Evolutionary conservation across 1,140 invertebrate genomes (phyloP).

Genomic region (Lucilia sericata): DNA sequence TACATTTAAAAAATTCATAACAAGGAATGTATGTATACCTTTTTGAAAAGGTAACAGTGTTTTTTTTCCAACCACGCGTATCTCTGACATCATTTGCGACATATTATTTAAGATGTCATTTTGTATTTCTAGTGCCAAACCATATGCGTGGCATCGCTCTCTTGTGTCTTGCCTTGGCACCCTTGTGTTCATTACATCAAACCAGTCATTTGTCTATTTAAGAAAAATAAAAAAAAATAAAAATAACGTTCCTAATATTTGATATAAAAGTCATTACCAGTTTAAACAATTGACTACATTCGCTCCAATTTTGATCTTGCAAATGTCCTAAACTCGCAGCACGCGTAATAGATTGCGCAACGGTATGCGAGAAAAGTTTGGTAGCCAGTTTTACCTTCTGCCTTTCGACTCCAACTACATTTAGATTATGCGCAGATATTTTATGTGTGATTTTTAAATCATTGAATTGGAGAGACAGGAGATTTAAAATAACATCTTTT

Average conservation of each 20-base stretch:
- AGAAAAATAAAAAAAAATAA: neutral
- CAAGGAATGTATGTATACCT: too few relatives aligned
- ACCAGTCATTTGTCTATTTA: neutral
- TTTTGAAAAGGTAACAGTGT: too few relatives aligned
- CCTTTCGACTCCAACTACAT: neutral
- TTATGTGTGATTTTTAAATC: neutral
- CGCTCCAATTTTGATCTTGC: neutral
- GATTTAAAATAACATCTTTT: neutral
- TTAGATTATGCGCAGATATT: neutral
- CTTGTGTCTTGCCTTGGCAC: neutral
- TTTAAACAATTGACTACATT: neutral
- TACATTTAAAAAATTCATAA: too few relatives aligned
- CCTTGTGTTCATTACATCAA: neutral
- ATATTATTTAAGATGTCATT: neutral
- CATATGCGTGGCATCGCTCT: neutral
- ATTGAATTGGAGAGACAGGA: neutral
- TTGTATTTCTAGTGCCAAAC: neutral
- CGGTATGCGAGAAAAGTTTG: neutral
- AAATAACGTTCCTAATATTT: neutral
- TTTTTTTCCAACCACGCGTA: too few relatives aligned
- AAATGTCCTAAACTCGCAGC: neutral
- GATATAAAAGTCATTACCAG: neutral
- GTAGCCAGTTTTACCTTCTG: neutral
- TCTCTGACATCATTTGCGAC: too few relatives aligned
- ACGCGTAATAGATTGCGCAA: neutral